phyloP scores from a whole-genome alignment of 2,888 invertebrate genomes.

The Chelonus formosanus region DNA sequence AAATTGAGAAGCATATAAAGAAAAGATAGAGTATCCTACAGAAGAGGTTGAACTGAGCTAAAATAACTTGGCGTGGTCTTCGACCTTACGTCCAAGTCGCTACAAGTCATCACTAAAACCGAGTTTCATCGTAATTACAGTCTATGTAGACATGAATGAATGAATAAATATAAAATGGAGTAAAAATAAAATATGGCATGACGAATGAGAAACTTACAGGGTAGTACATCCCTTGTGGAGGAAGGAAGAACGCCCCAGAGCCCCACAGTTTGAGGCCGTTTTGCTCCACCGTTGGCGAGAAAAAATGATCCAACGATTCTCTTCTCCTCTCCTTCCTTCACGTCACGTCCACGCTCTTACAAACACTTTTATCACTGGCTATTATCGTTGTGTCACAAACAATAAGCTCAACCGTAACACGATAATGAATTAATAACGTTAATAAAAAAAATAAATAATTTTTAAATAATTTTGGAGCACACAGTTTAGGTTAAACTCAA shows the following conservation, averaged over 20 bases:
- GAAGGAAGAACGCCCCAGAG: slow-evolving; percentile 94
- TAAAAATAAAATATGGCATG: too few relatives aligned
- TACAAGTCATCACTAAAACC: too few relatives aligned
- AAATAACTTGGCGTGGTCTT: slow-evolving; percentile 44
- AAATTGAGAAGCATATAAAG: slow-evolving; percentile 15
- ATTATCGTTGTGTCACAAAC: slow-evolving; percentile 11
- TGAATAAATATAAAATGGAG: too few relatives aligned
- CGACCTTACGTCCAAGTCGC: slow-evolving; percentile 35
- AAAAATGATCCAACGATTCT: slow-evolving; percentile 53
- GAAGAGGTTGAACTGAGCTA: slow-evolving; percentile 36
- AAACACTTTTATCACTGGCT: slow-evolving; percentile 17
- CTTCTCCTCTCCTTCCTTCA: slow-evolving; percentile 41
- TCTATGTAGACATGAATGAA: too few relatives aligned
- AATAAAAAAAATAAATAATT: slow-evolving; percentile 1
- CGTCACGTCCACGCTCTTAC: slow-evolving; percentile 21
- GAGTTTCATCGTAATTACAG: too few relatives aligned
- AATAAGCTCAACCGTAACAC: slow-evolving; percentile 3
- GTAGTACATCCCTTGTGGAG: slow-evolving; percentile 97
- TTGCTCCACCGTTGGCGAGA: slow-evolving; percentile 64
- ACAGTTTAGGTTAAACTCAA: slow-evolving; percentile 20
- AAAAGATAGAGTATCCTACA: slow-evolving; percentile 17
- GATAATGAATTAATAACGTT: neutral
- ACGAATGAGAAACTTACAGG: slow-evolving; percentile 76
- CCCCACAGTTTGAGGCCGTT: slow-evolving; percentile 96
- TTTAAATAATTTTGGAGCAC: neutral